Base-by-base conservation (phyloP, 2,888 invertebrate genomes). In the Coleophora deauratella region DNA sequence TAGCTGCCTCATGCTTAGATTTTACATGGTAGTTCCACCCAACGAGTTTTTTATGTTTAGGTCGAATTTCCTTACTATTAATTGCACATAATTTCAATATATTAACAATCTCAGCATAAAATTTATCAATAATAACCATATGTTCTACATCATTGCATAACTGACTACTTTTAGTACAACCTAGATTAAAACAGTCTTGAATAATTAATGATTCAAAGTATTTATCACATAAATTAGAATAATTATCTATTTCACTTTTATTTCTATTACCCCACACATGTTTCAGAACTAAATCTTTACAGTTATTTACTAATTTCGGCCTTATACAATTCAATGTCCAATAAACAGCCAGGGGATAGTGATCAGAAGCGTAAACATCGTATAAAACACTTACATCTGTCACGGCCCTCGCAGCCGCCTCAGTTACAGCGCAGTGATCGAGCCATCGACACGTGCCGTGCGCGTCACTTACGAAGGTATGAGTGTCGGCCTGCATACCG, bases 311-410 rank as follows among this genome's bases (percentile, higher is more conserved):
- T 30, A 10, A 6, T 33, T 27, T 11, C n/a, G n/a, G n/a, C n/a
- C n/a, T 35, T 14, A 42, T 14, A n/a, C 15, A 12, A 8, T 39
- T 11, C 9, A 39, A 27, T 12, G 27, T 9, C 27, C 30, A 30
- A 27, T 21, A 12, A 4, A 40, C 13, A 11, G 15, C 30, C 2
- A 40, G 12, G 2, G 40, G 40, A 11, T 21, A 40, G 27, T 40
- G 40, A 21, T 40, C 40, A 1, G 40, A 35, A 30, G 28, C 28
- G 15, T 30, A 14, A 3, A 30, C 40, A 11, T 35, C 33, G n/a
- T 35, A 11, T 12, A 32, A 12, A n/a, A 40, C 27, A 10, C 28
- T 14, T 9, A 33, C 14, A n/a, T 28, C 11, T 10, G 9, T 32
- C 9, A 41, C 27, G 7, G 13, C 21, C 9, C n/a, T 12, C 33